These are phyloP conservation scores for Squalus acanthias DNA, from an alignment of 2,797 vertebrate genomes.

Conservation along the genomic window DNA sequence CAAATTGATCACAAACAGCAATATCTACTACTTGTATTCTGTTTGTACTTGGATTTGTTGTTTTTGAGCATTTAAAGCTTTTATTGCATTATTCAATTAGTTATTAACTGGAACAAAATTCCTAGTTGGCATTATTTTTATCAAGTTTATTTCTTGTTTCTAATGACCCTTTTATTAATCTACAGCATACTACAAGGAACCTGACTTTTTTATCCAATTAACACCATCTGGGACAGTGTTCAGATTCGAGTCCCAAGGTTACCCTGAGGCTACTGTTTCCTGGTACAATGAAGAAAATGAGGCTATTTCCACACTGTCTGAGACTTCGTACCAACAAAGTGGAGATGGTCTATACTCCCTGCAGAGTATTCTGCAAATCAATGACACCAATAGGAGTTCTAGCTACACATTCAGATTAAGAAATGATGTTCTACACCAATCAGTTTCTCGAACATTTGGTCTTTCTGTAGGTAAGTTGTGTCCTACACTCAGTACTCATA, in stretches of 20 bases:
- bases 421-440: background rate
- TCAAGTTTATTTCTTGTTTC: background rate
- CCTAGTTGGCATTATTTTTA: background rate
- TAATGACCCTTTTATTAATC: background rate
- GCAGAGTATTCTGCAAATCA: background rate
- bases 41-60: background rate
- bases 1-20: background rate
- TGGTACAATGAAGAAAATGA: background rate
- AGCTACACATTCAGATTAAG: background rate
- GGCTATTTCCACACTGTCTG: background rate
- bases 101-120: background rate
- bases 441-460: background rate
- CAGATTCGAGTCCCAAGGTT: background rate
- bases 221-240: background rate
- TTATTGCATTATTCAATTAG: background rate
- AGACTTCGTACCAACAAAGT: background rate
- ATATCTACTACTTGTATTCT: background rate
- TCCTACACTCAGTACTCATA: background rate
- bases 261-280: background rate
- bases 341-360: background rate
- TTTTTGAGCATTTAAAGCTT: background rate
- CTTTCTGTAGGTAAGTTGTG: background rate
- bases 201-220: background rate
- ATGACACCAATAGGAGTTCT: background rate
- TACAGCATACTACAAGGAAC: constrained; percentile 14